phyloP scores from a whole-genome alignment of 1,140 invertebrate genomes.

The Drosophila tropicalis region DNA sequence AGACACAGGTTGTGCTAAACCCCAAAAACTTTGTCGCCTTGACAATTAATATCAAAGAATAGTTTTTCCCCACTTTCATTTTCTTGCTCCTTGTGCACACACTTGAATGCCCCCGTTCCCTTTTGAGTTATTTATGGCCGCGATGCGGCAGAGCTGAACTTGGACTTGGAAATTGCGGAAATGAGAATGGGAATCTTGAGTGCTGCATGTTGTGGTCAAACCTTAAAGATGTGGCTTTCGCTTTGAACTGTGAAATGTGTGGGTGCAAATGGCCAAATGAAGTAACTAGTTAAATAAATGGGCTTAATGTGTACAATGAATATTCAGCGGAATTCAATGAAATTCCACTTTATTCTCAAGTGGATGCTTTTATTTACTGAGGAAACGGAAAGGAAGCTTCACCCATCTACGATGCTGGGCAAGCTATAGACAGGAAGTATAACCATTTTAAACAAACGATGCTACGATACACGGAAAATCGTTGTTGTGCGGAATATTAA shows the following conservation, averaged over 20 bases:
- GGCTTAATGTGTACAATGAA: neutral
- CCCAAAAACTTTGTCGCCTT: constrained; percentile 49
- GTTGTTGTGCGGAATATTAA: no score
- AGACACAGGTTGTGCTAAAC: neutral
- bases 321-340: neutral
- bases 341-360: constrained; percentile 7
- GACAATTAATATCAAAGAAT: constrained; percentile 78
- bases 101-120: constrained; percentile 64
- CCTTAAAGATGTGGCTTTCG: constrained; percentile 2
- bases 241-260: neutral
- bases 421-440: neutral
- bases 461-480: no score
- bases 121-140: constrained; percentile 62
- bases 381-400: neutral
- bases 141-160: constrained; percentile 9
- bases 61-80: constrained; percentile 55
- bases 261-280: constrained; percentile 5
- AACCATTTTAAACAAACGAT: neutral
- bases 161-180: neutral
- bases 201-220: constrained; percentile 9
- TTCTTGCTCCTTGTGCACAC: constrained; percentile 53
- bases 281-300: constrained; percentile 11
- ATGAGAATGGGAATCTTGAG: neutral
- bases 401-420: no score
- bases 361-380: neutral